Base-by-base conservation (phyloP, 2,797 vertebrate genomes). In the Mus minutoides region DNA sequence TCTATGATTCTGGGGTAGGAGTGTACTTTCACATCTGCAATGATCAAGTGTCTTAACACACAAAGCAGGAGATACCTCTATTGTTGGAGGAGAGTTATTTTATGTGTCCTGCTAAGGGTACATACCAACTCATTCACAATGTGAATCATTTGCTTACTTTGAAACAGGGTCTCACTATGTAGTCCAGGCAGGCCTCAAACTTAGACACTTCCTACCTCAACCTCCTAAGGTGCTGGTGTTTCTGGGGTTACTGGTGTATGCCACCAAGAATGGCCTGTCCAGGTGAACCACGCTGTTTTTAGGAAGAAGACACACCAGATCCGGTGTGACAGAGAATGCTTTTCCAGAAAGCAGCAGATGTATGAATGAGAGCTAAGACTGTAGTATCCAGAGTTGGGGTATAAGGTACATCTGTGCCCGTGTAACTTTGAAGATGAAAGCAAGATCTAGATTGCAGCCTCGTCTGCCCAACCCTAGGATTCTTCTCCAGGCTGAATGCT, bases 361-460 rank as follows among this genome's bases (percentile, higher is more conserved):
- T 2, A 17, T 37, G 49, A 14, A 14, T 3, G 22, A 92, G 4
- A 0, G 14, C 19, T 0, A 73, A 4, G 49, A 40, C 56, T 6
- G 31, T 13, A 16, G 37, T 31, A 78, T 19, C 14, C 29, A 5
- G 4, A 37, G 24, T 8, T 6, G 16, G 7, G 21, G 6, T 34
- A 5, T 6, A 58, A 60, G 29, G 26, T 2, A 0, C 5, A 8
- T 6, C 12, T 0, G 0, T 19, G 43, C 3, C 37, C 24, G 21
- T 26, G 40, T 40, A 56, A 73, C 0, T 0, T 29, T 43, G 9
- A 2, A 8, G 54, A 26, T 26, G 21, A 43, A 77, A 76, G 52
- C 24, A 58, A 13, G 64, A 29, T 6, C 9, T 60, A 14, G 16
- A 22, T 1, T 37, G 1, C 40, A 49, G 46, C 9, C 21, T 88